Evolutionary conservation across 2,888 invertebrate genomes (phyloP), one percentile per base, ranked within the genome.

Genomic region (Dendrolimus pini): DNA sequence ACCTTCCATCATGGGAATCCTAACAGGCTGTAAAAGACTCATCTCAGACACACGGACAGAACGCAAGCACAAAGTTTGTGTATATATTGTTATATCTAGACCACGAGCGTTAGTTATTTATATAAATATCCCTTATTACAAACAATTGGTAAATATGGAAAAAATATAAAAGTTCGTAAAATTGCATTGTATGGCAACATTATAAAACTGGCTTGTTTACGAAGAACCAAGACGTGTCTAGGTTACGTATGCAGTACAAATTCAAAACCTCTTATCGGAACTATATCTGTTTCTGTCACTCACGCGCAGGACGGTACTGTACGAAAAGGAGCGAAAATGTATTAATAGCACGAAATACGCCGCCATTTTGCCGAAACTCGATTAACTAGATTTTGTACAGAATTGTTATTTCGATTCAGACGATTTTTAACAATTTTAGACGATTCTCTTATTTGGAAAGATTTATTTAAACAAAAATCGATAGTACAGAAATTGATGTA

Each of bases 351-450:
- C 80, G 73, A 77, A 78, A 74, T 76, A 77, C 81, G 82, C 83
- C 88, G 89, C 89, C 89, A 90, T 90, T 85, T 90, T 90, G 88
- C 82, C 78, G 80, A 82, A 80, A 77, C 82, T 74, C 80, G 77
- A 78, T 69, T 74, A 72, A 78, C 78, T 80, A 79, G 79, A 85
- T 80, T 84, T 73, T 69, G 68, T 71, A 65, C 66, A 68, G 68
- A 62, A 68, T 72, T 74, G 75, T 77, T 77, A 66, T 71, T 78
- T 72, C 65, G 63, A 75, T 77, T 72, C 47, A 10, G 9, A 47
- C 47, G 47, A 47, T 47, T 47, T 12, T 2, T 12, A 47, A 47
- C 47, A 47, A 47, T 10, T 47, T 47, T 47, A 47, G 47, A 12
- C 47, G 47, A 47, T 47, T 47, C 9, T 47, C 12, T 47, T 3